These are phyloP conservation scores for Eulemur rubriventer DNA, from an alignment of 2,797 vertebrate species.

Conservation along the genomic window DNA sequence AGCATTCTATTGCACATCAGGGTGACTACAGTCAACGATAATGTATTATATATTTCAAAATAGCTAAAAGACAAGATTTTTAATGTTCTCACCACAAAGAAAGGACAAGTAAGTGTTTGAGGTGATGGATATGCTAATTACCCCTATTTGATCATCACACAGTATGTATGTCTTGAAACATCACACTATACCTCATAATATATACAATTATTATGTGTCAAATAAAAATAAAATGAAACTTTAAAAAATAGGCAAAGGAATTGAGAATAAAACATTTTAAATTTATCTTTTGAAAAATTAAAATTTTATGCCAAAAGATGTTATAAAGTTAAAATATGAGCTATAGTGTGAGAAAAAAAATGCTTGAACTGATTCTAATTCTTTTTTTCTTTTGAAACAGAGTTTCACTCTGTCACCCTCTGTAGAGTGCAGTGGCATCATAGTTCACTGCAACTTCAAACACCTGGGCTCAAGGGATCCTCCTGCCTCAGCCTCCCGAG, in stretches of 20 bases:
- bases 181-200: neutral
- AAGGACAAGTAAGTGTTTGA: neutral
- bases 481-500: too few species aligned
- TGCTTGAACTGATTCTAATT: neutral
- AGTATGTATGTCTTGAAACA: neutral
- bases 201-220: neutral
- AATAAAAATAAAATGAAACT: neutral
- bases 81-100: neutral
- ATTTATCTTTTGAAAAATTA: conserved; percentile 3
- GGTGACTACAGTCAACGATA: neutral
- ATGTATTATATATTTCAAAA: neutral
- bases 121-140: neutral
- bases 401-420: too few species aligned
- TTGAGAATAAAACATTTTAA: neutral
- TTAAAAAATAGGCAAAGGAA: neutral
- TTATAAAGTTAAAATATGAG: conserved; percentile 1
- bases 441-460: too few species aligned
- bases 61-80: neutral
- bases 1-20: neutral
- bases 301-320: neutral
- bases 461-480: too few species aligned
- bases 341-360: neutral
- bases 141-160: neutral
- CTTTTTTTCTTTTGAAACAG: neutral
- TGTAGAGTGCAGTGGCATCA: too few species aligned